Base-by-base conservation (phyloP, 2,888 invertebrate species). In the Eupithecia inturbata region DNA sequence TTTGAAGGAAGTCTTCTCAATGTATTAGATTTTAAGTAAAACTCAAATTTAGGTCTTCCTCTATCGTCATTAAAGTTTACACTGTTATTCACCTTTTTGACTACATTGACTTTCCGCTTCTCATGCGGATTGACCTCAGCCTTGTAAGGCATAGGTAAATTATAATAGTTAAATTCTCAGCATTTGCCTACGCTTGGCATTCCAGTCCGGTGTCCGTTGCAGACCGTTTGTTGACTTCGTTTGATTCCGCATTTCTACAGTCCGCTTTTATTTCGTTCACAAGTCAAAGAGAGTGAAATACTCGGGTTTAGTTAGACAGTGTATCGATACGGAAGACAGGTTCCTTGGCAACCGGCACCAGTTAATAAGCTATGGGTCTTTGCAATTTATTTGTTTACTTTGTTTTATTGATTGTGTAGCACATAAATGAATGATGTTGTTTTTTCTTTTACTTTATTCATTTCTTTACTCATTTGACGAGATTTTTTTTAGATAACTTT, bases 111-210 rank as follows among this genome's bases (percentile, higher is more conserved):
- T 62, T 3, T 66, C 12, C 66, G 66, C 36, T 66, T 68, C 64
- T 22, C 53, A 67, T 45, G 60, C 39, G 36, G 67, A 62, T 70
- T 73, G 73, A 67, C 73, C 73, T 62, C 49, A 67, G 70, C 26
- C 73, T 67, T 64, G 36, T 64, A 64, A 31, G 63, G 63, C 63
- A 64, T 36, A 64, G 45, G 73, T 73, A n/a, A n/a, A n/a, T n/a
- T 36, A 62, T 26, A 67, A 70, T 63, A 73, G 68, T 49, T 73
- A 72, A 72, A 78, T 77, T 75, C 74, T 67, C 70, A 70, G 67
- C 72, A 77, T 78, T 80, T 78, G 75, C 76, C 75, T 78, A 75
- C 77, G 74, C 77, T 76, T 76, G 75, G 75, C 73, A 79, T 79
- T 75, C 77, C 72, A 63, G 70, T 68, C 72, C 62, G 49, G 64